These are phyloP conservation scores for Anas acuta DNA, from an alignment of 2,797 vertebrate species.

Conservation along the genomic window DNA sequence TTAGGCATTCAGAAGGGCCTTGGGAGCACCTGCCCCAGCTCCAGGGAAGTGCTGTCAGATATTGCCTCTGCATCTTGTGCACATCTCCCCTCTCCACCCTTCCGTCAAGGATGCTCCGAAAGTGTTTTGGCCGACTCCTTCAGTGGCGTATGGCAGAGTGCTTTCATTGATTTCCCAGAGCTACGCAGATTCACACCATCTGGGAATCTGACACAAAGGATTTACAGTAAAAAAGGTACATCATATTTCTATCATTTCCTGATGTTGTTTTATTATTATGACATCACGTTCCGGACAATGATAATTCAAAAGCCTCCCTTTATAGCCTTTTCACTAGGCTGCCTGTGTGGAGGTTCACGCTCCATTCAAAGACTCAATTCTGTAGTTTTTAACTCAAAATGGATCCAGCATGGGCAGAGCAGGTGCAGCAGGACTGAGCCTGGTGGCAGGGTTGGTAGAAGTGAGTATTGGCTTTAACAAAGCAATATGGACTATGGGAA, in stretches of 20 bases:
- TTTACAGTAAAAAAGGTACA: constrained; percentile 23
- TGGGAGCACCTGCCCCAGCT: not conserved
- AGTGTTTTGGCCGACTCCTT: not conserved
- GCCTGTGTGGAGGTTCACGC: not conserved
- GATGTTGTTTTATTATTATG: constrained; percentile 13
- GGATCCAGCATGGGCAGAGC: not conserved
- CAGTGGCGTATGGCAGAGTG: not conserved
- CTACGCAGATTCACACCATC: not conserved
- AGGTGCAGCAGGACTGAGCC: accelerated
- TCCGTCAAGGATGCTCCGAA: not conserved
- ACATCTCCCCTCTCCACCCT: not conserved
- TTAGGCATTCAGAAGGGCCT: not conserved
- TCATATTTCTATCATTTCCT: constrained; percentile 7
- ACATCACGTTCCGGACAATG: not conserved
- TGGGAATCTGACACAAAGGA: not conserved
- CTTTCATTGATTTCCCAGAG: not conserved
- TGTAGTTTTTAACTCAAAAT: not conserved
- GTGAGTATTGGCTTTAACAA: not conserved
- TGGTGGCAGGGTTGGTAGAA: not conserved
- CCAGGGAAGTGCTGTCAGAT: not conserved
- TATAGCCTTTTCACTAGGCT: not conserved
- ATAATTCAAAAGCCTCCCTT: constrained; percentile 14
- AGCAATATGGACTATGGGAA: not conserved
- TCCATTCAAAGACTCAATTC: not conserved
- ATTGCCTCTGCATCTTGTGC: not conserved